Percentiles rank a stretch among this genome's conserved stretches.
Evolutionary conservation across 2,113 vertebrate genomes (phyloP).

Genomic region (Oryzias curvinotus): DNA sequence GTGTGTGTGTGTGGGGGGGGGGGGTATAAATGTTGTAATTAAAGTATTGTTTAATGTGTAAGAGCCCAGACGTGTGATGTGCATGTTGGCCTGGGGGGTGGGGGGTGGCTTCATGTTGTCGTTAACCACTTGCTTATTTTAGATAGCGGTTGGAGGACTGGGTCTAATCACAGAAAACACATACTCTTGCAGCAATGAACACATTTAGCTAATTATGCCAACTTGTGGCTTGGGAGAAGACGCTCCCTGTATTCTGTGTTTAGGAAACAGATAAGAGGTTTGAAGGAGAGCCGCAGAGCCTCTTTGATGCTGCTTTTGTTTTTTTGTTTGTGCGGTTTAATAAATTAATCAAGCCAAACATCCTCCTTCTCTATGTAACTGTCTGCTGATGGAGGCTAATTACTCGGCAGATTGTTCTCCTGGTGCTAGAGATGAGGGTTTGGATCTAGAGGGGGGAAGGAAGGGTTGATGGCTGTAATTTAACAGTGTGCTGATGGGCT

Average conservation of each 20-base stretch:
- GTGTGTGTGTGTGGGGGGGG: slow-evolving; percentile 57
- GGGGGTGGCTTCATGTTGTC: slow-evolving; percentile 59
- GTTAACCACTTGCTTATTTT: slow-evolving; percentile 74
- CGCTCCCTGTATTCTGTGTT: slow-evolving; percentile 72
- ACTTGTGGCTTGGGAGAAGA: slow-evolving; percentile 74
- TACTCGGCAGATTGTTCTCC: slow-evolving; percentile 81
- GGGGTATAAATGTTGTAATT: slow-evolving; percentile 80
- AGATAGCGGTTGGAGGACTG: slow-evolving; percentile 63
- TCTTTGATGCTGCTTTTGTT: slow-evolving; percentile 77
- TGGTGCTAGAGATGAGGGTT: slow-evolving; percentile 77
- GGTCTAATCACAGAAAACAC: slow-evolving; percentile 59
- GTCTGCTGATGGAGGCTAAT: slow-evolving; percentile 78
- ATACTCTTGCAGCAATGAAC: slow-evolving; percentile 43
- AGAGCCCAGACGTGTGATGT: slow-evolving; percentile 43
- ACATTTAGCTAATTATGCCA: slow-evolving; percentile 75
- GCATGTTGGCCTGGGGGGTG: slow-evolving; percentile 14
- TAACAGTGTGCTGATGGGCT: slow-evolving; percentile 71
- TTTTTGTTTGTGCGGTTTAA: slow-evolving; percentile 77
- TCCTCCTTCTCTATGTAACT: slow-evolving; percentile 73
- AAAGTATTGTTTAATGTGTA: slow-evolving; percentile 73
- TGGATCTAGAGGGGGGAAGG: slow-evolving; percentile 65
- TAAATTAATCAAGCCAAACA: slow-evolving; percentile 79
- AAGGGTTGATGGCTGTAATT: slow-evolving; percentile 71
- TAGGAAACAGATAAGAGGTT: slow-evolving; percentile 76
- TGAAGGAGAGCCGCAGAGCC: slow-evolving; percentile 69